phyloP scores from a whole-genome alignment of 2,113 vertebrate genomes.

The Petrocephalus zakoni region DNA sequence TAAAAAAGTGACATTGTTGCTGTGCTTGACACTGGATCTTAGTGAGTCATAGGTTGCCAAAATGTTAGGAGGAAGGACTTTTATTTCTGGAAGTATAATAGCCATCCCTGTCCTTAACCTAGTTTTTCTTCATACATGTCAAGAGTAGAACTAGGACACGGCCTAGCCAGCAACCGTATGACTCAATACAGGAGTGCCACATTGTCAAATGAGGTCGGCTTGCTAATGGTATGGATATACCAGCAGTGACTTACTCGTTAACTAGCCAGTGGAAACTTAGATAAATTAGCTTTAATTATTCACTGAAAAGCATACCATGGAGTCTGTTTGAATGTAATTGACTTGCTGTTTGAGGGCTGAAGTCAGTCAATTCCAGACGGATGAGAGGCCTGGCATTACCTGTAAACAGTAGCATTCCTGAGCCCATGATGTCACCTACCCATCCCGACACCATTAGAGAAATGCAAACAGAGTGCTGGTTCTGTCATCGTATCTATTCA shows the following conservation, averaged over 20 bases:
- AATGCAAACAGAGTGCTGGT: slow-evolving; percentile 15
- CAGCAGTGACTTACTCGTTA: background rate
- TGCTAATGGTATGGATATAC: background rate
- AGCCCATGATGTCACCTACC: background rate
- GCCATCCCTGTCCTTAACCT: slow-evolving; percentile 1
- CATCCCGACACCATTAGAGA: background rate
- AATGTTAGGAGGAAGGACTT: slow-evolving; percentile 5
- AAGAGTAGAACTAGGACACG: background rate
- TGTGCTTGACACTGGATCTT: background rate
- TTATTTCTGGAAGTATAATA: background rate
- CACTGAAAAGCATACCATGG: background rate
- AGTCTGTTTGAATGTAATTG: background rate
- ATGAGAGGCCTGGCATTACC: background rate
- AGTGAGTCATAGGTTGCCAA: background rate
- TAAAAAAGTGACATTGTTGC: background rate
- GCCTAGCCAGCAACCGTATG: background rate
- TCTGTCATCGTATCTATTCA: slow-evolving; percentile 36
- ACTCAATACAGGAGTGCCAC: background rate
- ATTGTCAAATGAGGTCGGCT: background rate
- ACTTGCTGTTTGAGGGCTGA: background rate
- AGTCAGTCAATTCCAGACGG: background rate
- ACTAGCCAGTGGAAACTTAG: background rate
- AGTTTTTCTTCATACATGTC: background rate
- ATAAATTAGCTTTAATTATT: background rate
- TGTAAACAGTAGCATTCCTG: slow-evolving; percentile 12